Evolutionary conservation across 2,113 vertebrate genomes (phyloP).

Genomic region (Dendropsophus ebraccatus): DNA sequence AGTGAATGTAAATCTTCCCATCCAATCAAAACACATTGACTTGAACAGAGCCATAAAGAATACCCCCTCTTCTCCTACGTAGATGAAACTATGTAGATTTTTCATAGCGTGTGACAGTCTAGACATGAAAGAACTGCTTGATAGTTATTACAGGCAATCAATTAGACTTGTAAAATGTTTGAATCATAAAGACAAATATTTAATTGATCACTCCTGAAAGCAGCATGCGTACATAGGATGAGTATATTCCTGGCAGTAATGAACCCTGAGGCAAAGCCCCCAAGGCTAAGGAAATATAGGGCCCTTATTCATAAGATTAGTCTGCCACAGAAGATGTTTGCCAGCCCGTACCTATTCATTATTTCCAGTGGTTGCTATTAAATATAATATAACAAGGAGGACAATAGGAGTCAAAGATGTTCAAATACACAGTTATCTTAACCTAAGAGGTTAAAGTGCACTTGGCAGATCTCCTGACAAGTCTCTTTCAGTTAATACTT

Average conservation of each 20-base stretch:
- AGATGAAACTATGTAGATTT: conserved; percentile 38
- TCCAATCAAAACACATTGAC: conserved; percentile 46
- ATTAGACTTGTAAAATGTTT: conserved; percentile 41
- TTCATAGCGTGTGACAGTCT: conserved; percentile 34
- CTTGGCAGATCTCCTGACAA: not conserved
- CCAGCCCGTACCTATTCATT: not conserved
- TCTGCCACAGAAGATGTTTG: conserved; percentile 7
- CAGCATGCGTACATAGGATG: conserved; percentile 2
- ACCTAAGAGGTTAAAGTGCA: not conserved
- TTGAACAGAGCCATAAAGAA: conserved; percentile 33
- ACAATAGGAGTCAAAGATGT: not conserved
- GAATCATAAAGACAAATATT: conserved; percentile 52
- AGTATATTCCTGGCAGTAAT: conserved; percentile 32
- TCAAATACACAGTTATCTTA: not conserved
- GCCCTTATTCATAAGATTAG: not conserved
- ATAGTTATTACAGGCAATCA: conserved; percentile 48
- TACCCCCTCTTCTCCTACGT: conserved; percentile 33
- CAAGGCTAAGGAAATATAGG: conserved; percentile 8
- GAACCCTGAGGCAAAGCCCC: conserved; percentile 27
- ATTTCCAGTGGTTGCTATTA: conserved; percentile 8
- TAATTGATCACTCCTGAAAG: conserved; percentile 37
- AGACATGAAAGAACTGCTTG: conserved; percentile 42
- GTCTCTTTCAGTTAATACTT: not conserved
- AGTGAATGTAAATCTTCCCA: conserved; percentile 39
- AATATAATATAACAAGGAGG: too few relatives aligned